These are phyloP conservation scores for Drosophila mimetica DNA, from an alignment of 2,888 invertebrate genomes.

Conservation along the genomic window DNA sequence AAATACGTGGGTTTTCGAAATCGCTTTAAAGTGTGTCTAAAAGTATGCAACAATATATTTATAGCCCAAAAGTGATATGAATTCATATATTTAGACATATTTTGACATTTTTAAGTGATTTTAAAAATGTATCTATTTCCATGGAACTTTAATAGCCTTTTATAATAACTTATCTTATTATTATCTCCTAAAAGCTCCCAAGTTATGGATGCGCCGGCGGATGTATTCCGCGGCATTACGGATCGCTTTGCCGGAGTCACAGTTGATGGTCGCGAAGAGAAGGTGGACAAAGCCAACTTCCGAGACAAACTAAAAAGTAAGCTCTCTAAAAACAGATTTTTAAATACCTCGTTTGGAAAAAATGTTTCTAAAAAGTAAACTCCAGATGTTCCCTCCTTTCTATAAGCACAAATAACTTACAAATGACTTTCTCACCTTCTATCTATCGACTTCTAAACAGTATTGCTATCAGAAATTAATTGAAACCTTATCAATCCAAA, in stretches of 20 bases:
- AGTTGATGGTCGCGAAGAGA: conserved; percentile 84
- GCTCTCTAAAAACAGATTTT: background rate
- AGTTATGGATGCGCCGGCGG: conserved; percentile 74
- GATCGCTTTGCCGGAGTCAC: conserved; percentile 91
- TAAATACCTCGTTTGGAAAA: background rate
- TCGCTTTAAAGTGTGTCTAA: too few relatives aligned
- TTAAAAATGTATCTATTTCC: too few relatives aligned
- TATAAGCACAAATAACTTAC: background rate
- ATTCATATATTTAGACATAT: too few relatives aligned
- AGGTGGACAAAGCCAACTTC: conserved; percentile 82
- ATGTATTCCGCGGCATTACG: conserved; percentile 85
- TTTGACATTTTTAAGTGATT: too few relatives aligned
- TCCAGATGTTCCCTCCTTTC: too few relatives aligned
- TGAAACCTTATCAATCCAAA: background rate
- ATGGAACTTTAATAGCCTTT: too few relatives aligned
- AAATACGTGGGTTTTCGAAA: too few relatives aligned
- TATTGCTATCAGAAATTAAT: background rate
- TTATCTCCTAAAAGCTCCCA: conserved; percentile 23
- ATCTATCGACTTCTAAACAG: background rate
- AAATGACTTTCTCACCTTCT: background rate
- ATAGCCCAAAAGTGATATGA: too few relatives aligned
- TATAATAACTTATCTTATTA: too few relatives aligned
- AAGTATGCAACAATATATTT: too few relatives aligned
- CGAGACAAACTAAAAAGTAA: conserved; percentile 25
- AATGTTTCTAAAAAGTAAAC: too few relatives aligned